Evolutionary conservation across 2,888 invertebrate species (phyloP).

Genomic region (Epirrhoe alternata): DNA sequence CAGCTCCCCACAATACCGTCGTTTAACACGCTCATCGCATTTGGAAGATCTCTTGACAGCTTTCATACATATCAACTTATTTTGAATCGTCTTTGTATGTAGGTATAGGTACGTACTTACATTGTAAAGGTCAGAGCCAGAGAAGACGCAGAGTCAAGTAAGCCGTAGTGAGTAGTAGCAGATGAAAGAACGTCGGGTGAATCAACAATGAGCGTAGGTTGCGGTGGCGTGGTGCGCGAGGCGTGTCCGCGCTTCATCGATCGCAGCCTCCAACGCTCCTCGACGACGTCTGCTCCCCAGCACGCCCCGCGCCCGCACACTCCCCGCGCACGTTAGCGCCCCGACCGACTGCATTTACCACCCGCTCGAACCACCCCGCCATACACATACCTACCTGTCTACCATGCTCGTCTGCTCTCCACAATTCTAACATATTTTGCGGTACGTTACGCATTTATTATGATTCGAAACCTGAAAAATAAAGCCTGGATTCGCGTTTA

Average conservation of each 20-base stretch:
- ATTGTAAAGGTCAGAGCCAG: conserved; percentile 27
- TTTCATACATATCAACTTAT: conserved; percentile 58
- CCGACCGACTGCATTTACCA: conserved; percentile 84
- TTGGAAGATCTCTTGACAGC: conserved; percentile 76
- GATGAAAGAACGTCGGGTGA: conserved; percentile 58
- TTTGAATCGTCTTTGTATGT: conserved; percentile 55
- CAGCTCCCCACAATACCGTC: conserved; percentile 78
- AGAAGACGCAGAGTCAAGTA: conserved; percentile 25
- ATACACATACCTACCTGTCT: conserved; percentile 69
- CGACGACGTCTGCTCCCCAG: conserved; percentile 79
- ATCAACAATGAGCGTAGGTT: conserved; percentile 73
- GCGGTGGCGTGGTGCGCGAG: conserved; percentile 75
- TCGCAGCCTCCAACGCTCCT: conserved; percentile 83
- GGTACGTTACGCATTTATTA: conserved; percentile 48
- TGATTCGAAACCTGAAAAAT: conserved; percentile 52
- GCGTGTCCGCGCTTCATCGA: conserved; percentile 85
- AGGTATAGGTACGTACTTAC: conserved; percentile 20
- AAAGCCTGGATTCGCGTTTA: conserved; percentile 53
- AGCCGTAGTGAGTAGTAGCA: conserved; percentile 35
- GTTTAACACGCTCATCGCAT: conserved; percentile 82
- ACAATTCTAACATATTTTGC: conserved; percentile 60
- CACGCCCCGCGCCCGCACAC: conserved; percentile 46
- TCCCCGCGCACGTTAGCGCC: conserved; percentile 80
- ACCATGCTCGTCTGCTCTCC: conserved; percentile 57
- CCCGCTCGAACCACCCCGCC: conserved; percentile 65